A percentile compares a stretch with the other conserved stretches of the same genome.
Conservation (phyloP, 2,888 invertebrate genomes). For the Anaspis maculata region DNA sequence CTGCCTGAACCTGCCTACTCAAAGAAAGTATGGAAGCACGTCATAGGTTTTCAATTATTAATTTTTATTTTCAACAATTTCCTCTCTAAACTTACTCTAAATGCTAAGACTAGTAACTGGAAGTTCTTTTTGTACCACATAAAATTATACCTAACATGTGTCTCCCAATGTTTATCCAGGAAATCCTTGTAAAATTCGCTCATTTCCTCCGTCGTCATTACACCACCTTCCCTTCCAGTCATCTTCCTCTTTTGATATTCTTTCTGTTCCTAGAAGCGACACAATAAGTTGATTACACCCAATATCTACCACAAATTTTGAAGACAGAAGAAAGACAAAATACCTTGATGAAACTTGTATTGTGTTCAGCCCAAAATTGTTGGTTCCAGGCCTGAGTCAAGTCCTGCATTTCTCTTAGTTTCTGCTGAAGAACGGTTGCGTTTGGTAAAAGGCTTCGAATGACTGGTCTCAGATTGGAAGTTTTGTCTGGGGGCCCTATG, state of each 20-base stretch:
- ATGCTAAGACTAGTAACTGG: conserved; percentile 52
- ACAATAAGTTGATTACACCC: conserved; percentile 3
- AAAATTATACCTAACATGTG: conserved; percentile 68
- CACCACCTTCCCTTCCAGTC: conserved; percentile 32
- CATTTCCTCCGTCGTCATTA: conserved; percentile 72
- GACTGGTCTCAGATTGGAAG: conserved; percentile 70
- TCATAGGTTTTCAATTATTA: too few relatives aligned
- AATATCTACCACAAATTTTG: neutral
- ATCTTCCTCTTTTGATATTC: too few relatives aligned
- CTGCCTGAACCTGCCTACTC: too few relatives aligned
- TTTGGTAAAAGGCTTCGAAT: conserved; percentile 54
- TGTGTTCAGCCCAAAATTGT: conserved; percentile 75
- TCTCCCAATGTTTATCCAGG: conserved; percentile 70
- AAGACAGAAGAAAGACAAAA: conserved; percentile 3
- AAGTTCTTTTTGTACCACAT: conserved; percentile 79
- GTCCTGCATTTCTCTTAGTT: conserved; percentile 54
- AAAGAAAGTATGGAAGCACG: too few relatives aligned
- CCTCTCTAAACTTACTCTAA: conserved; percentile 50
- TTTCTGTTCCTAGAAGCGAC: conserved; percentile 40
- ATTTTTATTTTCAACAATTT: too few relatives aligned
- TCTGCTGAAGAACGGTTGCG: conserved; percentile 59
- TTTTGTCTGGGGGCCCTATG: conserved; percentile 72
- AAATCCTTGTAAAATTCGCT: conserved; percentile 82
- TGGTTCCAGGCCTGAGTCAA: conserved; percentile 79
- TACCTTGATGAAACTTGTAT: conserved; percentile 65